These are phyloP conservation scores for Etia nguti DNA, from an alignment of 2,113 vertebrate species.

Conservation along the genomic window DNA sequence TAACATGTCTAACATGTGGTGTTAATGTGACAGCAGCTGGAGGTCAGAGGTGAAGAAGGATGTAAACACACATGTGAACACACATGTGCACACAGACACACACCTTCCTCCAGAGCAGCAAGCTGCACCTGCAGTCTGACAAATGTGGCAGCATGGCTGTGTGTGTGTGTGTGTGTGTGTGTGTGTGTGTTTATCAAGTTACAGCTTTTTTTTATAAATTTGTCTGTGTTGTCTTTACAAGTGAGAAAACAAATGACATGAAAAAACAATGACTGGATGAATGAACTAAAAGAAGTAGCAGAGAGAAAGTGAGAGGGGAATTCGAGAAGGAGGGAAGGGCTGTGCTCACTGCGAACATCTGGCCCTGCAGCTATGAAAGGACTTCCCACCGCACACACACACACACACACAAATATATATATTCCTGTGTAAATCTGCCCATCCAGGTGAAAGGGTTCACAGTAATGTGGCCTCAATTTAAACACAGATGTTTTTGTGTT, in stretches of 20 bases:
- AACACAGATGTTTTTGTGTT: not conserved
- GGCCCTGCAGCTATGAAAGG: constrained; percentile 12
- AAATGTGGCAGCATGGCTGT: not conserved
- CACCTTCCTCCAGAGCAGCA: not conserved
- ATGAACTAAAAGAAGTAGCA: not conserved
- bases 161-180: not conserved
- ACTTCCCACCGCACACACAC: not conserved
- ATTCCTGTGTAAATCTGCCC: not conserved
- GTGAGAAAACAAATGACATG: not conserved
- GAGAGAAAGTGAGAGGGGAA: not conserved
- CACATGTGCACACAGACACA: not conserved
- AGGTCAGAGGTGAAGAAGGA: not conserved
- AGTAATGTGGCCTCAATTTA: not conserved
- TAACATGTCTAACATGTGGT: not conserved
- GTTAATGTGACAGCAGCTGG: not conserved
- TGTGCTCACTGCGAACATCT: constrained; percentile 22
- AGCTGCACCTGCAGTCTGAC: constrained; percentile 9
- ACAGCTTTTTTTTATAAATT: not conserved
- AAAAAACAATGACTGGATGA: not conserved
- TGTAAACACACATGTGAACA: not conserved
- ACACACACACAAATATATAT: not conserved
- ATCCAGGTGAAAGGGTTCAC: not conserved
- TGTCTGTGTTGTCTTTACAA: not conserved
- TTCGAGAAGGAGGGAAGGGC: not conserved
- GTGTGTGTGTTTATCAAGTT: not conserved